Evolutionary conservation across 2,113 vertebrate species (phyloP).

Genomic region (Heterochromis multidens): DNA sequence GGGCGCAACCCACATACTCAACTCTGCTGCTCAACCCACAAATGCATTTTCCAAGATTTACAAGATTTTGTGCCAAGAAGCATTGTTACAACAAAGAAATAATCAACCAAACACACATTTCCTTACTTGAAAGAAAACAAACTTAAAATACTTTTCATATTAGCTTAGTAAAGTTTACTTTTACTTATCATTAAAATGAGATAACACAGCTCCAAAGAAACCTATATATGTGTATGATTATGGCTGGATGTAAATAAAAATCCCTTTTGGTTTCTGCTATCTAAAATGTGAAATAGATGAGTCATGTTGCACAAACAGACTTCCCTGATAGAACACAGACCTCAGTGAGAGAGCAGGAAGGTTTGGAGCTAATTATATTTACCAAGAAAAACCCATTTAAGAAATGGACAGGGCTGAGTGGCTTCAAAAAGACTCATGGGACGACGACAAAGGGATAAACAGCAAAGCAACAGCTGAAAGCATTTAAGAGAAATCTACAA

Average conservation of each 20-base stretch:
- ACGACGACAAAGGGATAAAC: neutral
- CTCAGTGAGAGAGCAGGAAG: neutral
- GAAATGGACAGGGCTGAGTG: slow-evolving; percentile 5
- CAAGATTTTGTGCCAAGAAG: too few relatives aligned
- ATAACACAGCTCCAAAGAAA: neutral
- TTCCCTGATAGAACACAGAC: neutral
- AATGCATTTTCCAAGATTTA: too few relatives aligned
- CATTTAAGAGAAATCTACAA: neutral
- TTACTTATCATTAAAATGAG: neutral
- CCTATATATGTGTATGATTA: neutral
- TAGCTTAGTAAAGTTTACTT: neutral
- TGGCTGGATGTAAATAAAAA: neutral
- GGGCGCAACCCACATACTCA: too few relatives aligned
- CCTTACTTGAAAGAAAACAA: neutral
- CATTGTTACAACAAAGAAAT: too few relatives aligned
- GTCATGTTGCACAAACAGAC: neutral
- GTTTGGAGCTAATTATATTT: slow-evolving; percentile 42
- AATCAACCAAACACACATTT: too few relatives aligned
- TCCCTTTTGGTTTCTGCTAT: neutral
- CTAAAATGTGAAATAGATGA: neutral
- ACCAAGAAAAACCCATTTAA: slow-evolving; percentile 43
- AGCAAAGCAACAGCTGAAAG: neutral
- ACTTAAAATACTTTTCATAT: neutral
- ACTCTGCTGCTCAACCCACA: too few relatives aligned
- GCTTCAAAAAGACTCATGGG: neutral